These are phyloP conservation scores for Leptinotarsa tumamoca DNA, from an alignment of 2,888 invertebrate genomes.

Conservation along the genomic window DNA sequence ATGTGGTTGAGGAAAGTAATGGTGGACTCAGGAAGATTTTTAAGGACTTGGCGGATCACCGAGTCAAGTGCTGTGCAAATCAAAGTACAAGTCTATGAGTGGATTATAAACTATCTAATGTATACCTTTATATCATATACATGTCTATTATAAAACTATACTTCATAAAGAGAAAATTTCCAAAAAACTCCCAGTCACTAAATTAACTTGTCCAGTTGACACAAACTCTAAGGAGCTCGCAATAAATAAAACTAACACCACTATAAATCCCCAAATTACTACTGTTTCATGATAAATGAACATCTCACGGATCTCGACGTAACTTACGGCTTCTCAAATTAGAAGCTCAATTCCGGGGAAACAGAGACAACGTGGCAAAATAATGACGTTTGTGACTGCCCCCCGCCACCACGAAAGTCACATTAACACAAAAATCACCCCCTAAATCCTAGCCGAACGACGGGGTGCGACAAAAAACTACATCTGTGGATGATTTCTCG, in stretches of 20 bases:
- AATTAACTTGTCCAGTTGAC: slow-evolving; percentile 46
- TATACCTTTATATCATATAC: no score
- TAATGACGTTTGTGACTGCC: slow-evolving; percentile 47
- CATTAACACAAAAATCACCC: slow-evolving; percentile 53
- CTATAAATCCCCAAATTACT: slow-evolving; percentile 49
- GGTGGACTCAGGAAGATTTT: no score
- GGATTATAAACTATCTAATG: no score
- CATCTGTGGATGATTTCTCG: slow-evolving; percentile 46
- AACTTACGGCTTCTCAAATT: slow-evolving; percentile 45
- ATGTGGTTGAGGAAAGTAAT: no score
- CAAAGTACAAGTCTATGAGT: no score
- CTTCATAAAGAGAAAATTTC: no score
- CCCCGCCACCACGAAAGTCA: slow-evolving; percentile 44
- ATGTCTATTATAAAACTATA: no score
- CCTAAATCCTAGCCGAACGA: slow-evolving; percentile 47
- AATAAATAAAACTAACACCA: slow-evolving; percentile 42
- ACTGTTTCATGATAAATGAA: slow-evolving; percentile 50
- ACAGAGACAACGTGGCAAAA: slow-evolving; percentile 33
- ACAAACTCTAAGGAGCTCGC: slow-evolving; percentile 33
- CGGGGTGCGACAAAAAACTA: slow-evolving; percentile 44
- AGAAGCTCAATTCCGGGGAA: slow-evolving; percentile 33
- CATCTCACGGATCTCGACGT: slow-evolving; percentile 38
- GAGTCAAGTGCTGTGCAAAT: no score
- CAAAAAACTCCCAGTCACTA: background rate
- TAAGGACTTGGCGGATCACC: no score